Evolutionary conservation across 2,113 vertebrate genomes (phyloP).

Genomic region (Alethe diademata): DNA sequence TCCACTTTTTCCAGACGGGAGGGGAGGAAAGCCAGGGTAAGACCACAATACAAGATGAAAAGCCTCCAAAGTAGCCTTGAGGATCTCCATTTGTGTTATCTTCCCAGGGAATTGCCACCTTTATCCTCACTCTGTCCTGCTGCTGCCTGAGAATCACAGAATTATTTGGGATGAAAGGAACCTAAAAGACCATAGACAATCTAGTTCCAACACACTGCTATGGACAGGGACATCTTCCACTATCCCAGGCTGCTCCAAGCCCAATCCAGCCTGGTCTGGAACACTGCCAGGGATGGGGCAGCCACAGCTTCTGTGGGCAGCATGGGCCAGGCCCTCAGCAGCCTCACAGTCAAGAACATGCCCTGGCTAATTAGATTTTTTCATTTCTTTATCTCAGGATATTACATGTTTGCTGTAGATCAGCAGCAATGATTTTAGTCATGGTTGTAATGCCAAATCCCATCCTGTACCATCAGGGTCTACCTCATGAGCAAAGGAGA

Average conservation of each 20-base stretch:
- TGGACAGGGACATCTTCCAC: background rate
- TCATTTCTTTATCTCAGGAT: background rate
- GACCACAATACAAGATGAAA: background rate
- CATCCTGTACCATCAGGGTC: background rate
- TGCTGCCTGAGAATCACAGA: background rate
- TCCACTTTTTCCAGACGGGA: background rate
- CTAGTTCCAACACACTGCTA: too few relatives aligned
- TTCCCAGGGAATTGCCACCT: background rate
- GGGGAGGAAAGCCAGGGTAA: background rate
- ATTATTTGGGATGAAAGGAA: background rate
- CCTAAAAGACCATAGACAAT: background rate
- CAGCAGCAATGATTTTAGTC: background rate
- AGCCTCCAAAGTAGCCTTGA: background rate
- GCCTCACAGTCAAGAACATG: background rate
- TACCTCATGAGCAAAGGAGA: background rate
- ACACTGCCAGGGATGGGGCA: background rate
- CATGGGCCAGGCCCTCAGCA: background rate
- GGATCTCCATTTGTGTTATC: background rate
- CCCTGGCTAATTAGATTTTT: background rate
- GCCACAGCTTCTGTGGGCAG: background rate
- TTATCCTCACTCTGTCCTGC: background rate
- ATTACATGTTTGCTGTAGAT: background rate
- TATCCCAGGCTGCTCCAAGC: fast-evolving
- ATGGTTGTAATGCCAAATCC: background rate
- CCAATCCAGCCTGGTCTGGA: fast-evolving